Base-by-base conservation (phyloP, 2,797 vertebrate genomes). In the Falco rusticolus region DNA sequence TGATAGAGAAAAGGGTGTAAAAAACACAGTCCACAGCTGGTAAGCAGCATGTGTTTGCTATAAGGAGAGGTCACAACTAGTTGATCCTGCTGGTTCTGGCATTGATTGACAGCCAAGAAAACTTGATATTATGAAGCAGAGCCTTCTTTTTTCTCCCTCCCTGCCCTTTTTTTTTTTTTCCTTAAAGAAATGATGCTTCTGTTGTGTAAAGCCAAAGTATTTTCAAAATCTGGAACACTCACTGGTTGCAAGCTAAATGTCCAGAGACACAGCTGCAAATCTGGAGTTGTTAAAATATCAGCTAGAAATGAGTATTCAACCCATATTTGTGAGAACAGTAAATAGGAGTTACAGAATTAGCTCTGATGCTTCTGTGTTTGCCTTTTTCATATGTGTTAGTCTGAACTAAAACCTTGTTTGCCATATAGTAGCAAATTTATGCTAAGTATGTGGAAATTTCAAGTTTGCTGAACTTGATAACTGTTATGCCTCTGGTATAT, bases 41-140 rank as follows among this genome's bases (percentile, higher is more conserved):
- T 98, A 95, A 98, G 98, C 98, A 98, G 98, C 98, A 97, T 98
- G 98, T 95, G 98, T 98, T 98, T 98, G 97, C 98, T 97, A 88
- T 97, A 89, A 96, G 97, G 98, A 98, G 97, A 98, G 98, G 96
- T 97, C 98, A 98, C 75, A 97, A 98, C 98, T 98, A 98, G 98
- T 97, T 98, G 98, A 99, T 98, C 98, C 98, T 98, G 98, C 97
- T 96, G 95, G 97, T 98, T 97, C 95, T 97, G 96, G 96, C 94
- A 97, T 97, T 99, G 98, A 99, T 96, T 98, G 98, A 98, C 97
- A 97, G 97, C 84, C 97, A 92, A 87, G 97, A 98, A 98, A 97
- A 97, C 96, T 97, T 96, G 97, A 96, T 97, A 97, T 89, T 97
- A 97, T 96, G 97, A 97, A 97, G 87, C 70, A 22, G 41, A 78